phyloP scores from a whole-genome alignment of 2,888 invertebrate species.

The Drosophila fulvimacula region DNA sequence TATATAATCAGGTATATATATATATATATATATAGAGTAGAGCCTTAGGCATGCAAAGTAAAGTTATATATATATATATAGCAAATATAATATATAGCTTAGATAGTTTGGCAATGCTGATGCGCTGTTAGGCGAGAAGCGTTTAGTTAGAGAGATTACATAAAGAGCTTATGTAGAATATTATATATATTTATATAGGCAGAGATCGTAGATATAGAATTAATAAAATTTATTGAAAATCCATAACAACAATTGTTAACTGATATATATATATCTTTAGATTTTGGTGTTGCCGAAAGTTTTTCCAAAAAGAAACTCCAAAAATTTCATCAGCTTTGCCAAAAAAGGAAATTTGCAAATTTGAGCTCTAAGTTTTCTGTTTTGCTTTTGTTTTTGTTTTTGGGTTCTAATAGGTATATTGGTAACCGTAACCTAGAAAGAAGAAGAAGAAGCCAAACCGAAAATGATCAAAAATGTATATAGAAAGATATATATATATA shows the following conservation, averaged over 20 bases:
- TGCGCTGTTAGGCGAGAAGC: slow-evolving; percentile 64
- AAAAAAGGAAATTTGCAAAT: slow-evolving; percentile 42
- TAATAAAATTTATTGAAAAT: slow-evolving; percentile 39
- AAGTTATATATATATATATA: slow-evolving; percentile 17
- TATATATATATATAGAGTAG: slow-evolving; percentile 3
- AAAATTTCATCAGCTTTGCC: slow-evolving; percentile 55
- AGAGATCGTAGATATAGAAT: neutral
- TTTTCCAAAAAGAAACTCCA: slow-evolving; percentile 21
- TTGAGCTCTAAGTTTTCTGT: slow-evolving; percentile 14
- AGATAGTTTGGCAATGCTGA: slow-evolving; percentile 5
- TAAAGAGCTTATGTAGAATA: slow-evolving; percentile 22
- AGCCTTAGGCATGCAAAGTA: slow-evolving; percentile 61
- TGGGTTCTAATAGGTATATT: slow-evolving; percentile 64
- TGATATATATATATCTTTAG: neutral
- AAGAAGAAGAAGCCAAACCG: slow-evolving; percentile 44
- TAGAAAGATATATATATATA: neutral
- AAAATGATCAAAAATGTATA: slow-evolving; percentile 33
- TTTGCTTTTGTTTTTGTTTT: slow-evolving; percentile 14
- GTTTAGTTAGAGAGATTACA: slow-evolving; percentile 33
- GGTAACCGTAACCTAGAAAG: slow-evolving; percentile 75
- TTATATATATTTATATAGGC: neutral
- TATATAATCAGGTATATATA: neutral
- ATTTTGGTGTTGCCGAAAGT: neutral
- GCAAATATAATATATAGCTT: neutral
- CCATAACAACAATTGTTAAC: slow-evolving; percentile 30